Conservation (phyloP, 1,140 invertebrate species). For the Physella acuta region DNA sequence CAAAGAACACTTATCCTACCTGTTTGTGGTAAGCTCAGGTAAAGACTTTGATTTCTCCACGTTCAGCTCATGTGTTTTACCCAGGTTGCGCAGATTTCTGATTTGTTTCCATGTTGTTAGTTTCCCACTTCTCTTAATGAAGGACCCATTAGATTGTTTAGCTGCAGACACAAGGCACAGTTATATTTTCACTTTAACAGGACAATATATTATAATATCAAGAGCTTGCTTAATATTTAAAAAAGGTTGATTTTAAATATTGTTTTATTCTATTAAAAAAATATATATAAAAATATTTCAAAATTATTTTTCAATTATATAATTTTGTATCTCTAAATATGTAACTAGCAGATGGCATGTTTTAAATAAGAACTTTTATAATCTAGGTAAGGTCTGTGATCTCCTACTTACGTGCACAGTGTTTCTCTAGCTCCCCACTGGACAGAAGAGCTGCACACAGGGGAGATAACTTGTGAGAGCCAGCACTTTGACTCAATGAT, state of each 20-base stretch:
- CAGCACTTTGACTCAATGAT: constrained; percentile 23
- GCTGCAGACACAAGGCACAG: constrained; percentile 6
- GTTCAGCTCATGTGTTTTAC: constrained; percentile 32
- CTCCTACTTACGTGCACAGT: constrained; percentile 23
- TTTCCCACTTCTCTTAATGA: constrained; percentile 21
- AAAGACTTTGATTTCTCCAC: constrained; percentile 40
- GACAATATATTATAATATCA: too few species aligned
- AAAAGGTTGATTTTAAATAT: too few species aligned
- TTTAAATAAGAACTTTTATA: too few species aligned
- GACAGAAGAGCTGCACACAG: constrained; percentile 31
- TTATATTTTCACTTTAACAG: neutral
- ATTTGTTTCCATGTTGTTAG: constrained; percentile 33
- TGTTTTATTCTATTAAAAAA: neutral
- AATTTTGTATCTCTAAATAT: too few species aligned
- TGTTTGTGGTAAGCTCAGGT: constrained; percentile 42
- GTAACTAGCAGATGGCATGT: too few species aligned
- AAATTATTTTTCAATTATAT: too few species aligned
- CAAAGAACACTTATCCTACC: too few species aligned
- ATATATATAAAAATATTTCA: too few species aligned
- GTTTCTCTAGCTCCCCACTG: constrained; percentile 29
- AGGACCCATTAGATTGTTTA: constrained; percentile 11
- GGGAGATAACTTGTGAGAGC: constrained; percentile 30
- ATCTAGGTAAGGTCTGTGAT: too few species aligned
- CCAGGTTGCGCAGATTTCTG: constrained; percentile 38
- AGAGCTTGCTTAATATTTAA: too few species aligned